Conservation (phyloP, 2,797 vertebrate genomes). For the Melanotaenia pygmaea region DNA sequence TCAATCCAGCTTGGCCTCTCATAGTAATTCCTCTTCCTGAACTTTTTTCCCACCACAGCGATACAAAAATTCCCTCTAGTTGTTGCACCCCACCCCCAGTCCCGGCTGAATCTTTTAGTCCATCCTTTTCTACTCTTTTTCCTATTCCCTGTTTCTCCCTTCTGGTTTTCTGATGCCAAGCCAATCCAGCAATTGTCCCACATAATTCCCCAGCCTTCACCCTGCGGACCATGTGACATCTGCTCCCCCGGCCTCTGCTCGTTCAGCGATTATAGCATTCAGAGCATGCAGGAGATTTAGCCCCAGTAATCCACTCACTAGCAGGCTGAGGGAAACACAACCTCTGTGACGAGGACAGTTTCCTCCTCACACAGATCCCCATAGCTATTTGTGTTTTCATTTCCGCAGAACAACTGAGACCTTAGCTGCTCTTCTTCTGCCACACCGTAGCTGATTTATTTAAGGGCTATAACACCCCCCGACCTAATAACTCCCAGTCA, state of each 20-base stretch:
- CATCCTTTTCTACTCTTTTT: constrained; percentile 27
- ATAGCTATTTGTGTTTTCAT: constrained; percentile 45
- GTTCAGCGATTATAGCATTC: constrained; percentile 84
- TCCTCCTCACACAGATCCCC: constrained; percentile 32
- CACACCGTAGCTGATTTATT: neutral
- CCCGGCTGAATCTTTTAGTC: constrained; percentile 37
- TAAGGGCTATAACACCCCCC: neutral
- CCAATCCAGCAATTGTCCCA: constrained; percentile 79
- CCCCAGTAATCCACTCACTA: constrained; percentile 82
- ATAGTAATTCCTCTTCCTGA: constrained; percentile 48
- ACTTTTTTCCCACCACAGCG: constrained; percentile 38
- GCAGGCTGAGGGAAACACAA: constrained; percentile 69
- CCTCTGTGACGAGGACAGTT: constrained; percentile 53
- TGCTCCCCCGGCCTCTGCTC: constrained; percentile 76
- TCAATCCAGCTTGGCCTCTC: constrained; percentile 62
- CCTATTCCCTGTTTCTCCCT: constrained; percentile 26
- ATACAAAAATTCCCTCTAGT: constrained; percentile 35
- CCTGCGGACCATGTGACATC: constrained; percentile 84
- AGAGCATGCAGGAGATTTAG: constrained; percentile 84
- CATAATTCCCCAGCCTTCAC: constrained; percentile 82
- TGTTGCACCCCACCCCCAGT: neutral
- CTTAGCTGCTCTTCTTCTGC: constrained; percentile 15
- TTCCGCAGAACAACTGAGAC: constrained; percentile 25
- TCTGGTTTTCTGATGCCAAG: constrained; percentile 62
- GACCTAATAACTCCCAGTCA: neutral